Base-by-base conservation (phyloP, 2,113 vertebrate species). In the Acrocephalus kingi region DNA sequence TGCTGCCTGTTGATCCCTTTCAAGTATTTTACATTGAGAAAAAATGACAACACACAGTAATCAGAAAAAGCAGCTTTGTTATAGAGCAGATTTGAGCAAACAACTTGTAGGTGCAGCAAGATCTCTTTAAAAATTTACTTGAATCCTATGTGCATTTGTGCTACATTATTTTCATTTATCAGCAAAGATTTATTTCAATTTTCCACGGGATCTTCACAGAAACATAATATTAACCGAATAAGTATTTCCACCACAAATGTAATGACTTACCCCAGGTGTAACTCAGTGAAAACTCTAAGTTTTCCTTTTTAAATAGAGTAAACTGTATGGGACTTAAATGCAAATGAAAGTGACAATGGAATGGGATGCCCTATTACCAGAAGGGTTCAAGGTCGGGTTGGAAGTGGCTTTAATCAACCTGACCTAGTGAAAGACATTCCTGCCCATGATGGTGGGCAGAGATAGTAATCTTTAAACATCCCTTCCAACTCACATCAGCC, bases 361-460 rank as follows among this genome's bases (percentile, higher is more conserved):
- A 66, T 28, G 55, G 13, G 37, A 46, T 66, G 37, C 5, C 11
- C n/a, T 79, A 3, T 27, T 13, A 37, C 1, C 23, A 7, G 13
- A 69, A 87, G 25, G 24, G 6, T 13, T 84, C 63, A 67, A 41
- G 11, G 30, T 27, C 30, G 48, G 33, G n/a, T 1, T 62, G 68
- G 66, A 80, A 9, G 17, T 5, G 18, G 28, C 20, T 68, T 81
- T 63, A 30, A 71, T 19, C 37, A 76, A 72, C 6, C 23, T 25
- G 4, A 11, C 14, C 25, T 48, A 62, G 9, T 43, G 23, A 62
- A 68, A 63, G 17, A 27, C 5, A 1, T 43, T 39, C 7, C 33
- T 55, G 18, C 6, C 8, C 21, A 22, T 14, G 3, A 3, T 14
- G 1, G 8, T 15, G 6, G 8, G 7, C 28, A 45, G 15, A 24